A percentile compares a stretch with the other conserved stretches of the same genome.
These are phyloP conservation scores for Philaenus spumarius DNA, from an alignment of 1,140 invertebrate species.

Conservation along the genomic window DNA sequence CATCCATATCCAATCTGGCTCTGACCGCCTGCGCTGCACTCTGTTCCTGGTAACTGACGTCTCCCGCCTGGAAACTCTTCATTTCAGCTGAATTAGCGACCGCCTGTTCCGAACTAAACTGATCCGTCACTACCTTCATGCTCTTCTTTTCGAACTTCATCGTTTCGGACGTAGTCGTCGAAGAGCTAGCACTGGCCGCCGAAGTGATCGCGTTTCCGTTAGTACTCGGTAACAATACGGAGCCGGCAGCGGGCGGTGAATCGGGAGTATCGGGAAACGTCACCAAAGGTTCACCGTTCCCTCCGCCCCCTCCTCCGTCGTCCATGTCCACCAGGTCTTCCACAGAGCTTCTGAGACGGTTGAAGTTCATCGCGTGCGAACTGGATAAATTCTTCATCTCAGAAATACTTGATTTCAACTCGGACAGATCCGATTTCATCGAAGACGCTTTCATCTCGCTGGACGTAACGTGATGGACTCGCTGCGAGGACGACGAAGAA, in stretches of 20 bases:
- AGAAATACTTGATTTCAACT: constrained; percentile 67
- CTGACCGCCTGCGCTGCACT: constrained; percentile 49
- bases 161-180: constrained; percentile 48
- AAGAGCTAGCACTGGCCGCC: constrained; percentile 43
- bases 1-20: constrained; percentile 62
- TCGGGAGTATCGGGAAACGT: constrained; percentile 68
- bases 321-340: constrained; percentile 54
- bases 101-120: constrained; percentile 66
- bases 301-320: constrained; percentile 39
- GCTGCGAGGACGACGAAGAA: constrained; percentile 43
- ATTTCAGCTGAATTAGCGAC: constrained; percentile 69
- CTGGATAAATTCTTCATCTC: constrained; percentile 58
- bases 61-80: constrained; percentile 68
- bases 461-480: constrained; percentile 39
- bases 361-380: constrained; percentile 38
- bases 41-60: constrained; percentile 71
- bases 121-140: constrained; percentile 70
- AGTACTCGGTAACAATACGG: neutral
- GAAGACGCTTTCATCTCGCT: constrained; percentile 57
- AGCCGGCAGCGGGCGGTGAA: constrained; percentile 45
- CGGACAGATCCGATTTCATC: constrained; percentile 64
- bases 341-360: constrained; percentile 50
- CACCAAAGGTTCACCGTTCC: constrained; percentile 57
- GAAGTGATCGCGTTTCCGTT: constrained; percentile 39
- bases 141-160: constrained; percentile 73